Evolutionary conservation across 2,113 vertebrate genomes (phyloP).

Genomic region (Gymnorhina tibicen): DNA sequence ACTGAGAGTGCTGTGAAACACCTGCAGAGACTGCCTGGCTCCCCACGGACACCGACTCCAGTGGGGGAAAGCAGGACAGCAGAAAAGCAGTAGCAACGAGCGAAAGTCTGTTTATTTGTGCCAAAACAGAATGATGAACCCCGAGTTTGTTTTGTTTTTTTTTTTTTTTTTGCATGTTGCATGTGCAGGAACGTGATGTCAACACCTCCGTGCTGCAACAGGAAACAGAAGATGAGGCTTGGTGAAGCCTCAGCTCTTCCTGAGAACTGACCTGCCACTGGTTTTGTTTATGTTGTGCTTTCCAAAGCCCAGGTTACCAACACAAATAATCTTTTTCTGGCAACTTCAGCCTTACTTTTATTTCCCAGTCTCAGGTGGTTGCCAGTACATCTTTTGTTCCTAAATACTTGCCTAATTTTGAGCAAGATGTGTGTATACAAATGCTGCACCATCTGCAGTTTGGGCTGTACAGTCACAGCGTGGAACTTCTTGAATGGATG

Average conservation of each 20-base stretch:
- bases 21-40: neutral
- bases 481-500: neutral
- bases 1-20: neutral
- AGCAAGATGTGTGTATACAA: neutral
- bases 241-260: conserved; percentile 40
- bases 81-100: conserved; percentile 4
- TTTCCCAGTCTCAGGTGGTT: neutral
- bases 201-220: conserved; percentile 7
- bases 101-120: neutral
- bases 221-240: conserved; percentile 44
- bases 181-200: conserved; percentile 48
- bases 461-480: neutral
- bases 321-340: neutral
- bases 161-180: neutral
- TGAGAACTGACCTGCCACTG: neutral
- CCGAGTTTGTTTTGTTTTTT: neutral
- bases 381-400: neutral
- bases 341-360: neutral
- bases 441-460: neutral
- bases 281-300: neutral
- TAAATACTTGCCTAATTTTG: neutral
- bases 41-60: neutral
- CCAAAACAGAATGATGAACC: neutral
- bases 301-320: neutral
- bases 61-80: neutral